Conservation (phyloP, 2,113 vertebrate genomes). For the Agapornis roseicollis region DNA sequence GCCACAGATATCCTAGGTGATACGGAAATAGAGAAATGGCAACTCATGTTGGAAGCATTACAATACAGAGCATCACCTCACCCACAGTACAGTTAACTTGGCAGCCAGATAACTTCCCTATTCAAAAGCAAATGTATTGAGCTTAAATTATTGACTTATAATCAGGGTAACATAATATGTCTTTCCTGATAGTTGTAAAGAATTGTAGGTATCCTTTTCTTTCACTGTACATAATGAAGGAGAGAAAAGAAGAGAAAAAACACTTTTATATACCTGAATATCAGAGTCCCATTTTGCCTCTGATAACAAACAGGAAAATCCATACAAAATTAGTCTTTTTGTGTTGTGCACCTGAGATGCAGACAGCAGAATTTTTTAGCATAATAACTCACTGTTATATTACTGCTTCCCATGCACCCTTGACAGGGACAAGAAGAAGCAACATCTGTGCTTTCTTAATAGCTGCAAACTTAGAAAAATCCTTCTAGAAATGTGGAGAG, state of each 20-base stretch:
- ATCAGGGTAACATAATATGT: background rate
- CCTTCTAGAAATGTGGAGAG: background rate
- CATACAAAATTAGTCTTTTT: background rate
- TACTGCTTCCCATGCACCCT: background rate
- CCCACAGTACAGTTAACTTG: background rate
- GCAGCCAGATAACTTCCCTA: background rate
- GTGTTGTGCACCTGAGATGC: background rate
- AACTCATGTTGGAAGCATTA: background rate
- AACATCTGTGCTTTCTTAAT: constrained; percentile 24
- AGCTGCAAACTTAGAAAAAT: background rate
- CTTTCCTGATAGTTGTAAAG: background rate
- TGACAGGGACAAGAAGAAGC: background rate
- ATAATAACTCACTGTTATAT: constrained; percentile 13
- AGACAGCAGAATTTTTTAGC: constrained; percentile 26
- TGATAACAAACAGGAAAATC: constrained; percentile 12
- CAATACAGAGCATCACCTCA: background rate
- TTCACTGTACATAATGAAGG: background rate
- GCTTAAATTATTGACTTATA: background rate
- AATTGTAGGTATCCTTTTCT: background rate
- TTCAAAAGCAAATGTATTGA: background rate
- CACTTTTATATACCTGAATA: background rate
- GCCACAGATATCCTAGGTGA: background rate
- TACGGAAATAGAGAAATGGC: background rate
- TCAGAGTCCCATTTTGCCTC: background rate
- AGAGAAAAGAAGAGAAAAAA: background rate